These are phyloP conservation scores for Megalurothrips usitatus DNA, from an alignment of 2,888 invertebrate species.

Conservation along the genomic window DNA sequence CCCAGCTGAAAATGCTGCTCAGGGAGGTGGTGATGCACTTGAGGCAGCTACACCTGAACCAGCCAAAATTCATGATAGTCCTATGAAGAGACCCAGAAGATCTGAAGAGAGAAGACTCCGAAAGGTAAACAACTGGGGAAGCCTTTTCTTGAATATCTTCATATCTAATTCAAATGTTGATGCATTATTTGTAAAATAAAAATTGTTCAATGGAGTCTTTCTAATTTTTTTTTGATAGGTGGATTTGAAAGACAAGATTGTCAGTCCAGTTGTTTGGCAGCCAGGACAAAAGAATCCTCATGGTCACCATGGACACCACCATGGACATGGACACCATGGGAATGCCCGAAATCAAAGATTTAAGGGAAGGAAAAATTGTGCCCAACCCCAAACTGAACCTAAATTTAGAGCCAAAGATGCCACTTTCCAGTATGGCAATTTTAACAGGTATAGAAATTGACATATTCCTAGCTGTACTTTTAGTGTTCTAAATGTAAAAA, in stretches of 20 bases:
- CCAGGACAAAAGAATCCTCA: slow-evolving; percentile 54
- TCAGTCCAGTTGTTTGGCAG: slow-evolving; percentile 86
- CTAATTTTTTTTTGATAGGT: slow-evolving; percentile 51
- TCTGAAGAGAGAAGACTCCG: background rate
- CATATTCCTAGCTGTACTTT: slow-evolving; percentile 18
- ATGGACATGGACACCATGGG: slow-evolving; percentile 31
- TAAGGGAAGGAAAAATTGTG: slow-evolving; percentile 34
- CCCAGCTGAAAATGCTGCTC: background rate
- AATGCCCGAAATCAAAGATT: slow-evolving; percentile 28
- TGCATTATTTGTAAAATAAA: background rate
- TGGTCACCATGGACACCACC: background rate
- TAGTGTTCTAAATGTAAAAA: background rate
- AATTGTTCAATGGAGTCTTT: background rate
- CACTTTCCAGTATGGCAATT: slow-evolving; percentile 92
- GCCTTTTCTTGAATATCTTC: no score
- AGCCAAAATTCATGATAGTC: background rate
- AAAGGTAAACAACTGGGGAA: background rate
- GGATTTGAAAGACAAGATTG: slow-evolving; percentile 80
- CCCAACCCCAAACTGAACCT: slow-evolving; percentile 49
- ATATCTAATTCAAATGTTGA: no score
- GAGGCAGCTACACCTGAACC: slow-evolving; percentile 11
- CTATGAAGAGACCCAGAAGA: slow-evolving; percentile 5
- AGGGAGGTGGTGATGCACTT: background rate
- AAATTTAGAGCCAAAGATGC: slow-evolving; percentile 71
- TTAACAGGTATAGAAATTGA: slow-evolving; percentile 60